These are phyloP conservation scores for Stichodactyla helianthus DNA, from an alignment of 64 coral and sea anemone genomes.

Conservation along the genomic window DNA sequence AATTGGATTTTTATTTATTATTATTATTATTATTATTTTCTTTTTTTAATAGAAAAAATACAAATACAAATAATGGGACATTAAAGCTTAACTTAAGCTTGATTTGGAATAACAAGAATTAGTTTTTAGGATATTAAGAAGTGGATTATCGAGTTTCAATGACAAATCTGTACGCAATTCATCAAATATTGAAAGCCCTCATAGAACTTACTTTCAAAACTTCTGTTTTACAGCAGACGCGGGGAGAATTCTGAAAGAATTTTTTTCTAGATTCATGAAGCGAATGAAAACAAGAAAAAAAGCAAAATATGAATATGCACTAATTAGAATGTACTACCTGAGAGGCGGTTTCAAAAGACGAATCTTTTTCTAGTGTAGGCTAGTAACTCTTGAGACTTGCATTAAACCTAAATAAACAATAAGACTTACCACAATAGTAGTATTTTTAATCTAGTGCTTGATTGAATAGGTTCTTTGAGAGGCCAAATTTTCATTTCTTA, in stretches of 20 bases:
- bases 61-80: neutral
- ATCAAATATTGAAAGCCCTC: neutral
- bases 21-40: neutral
- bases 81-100: neutral
- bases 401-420: slow-evolving; percentile 13
- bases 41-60: neutral
- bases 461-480: slow-evolving; percentile 12
- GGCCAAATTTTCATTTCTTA: slow-evolving; percentile 6
- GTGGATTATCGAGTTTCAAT: slow-evolving; percentile 1
- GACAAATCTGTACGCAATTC: neutral
- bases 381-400: neutral
- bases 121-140: neutral
- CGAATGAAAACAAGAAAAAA: neutral
- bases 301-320: neutral
- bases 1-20: no score
- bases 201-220: neutral
- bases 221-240: neutral
- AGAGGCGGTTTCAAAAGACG: neutral
- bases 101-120: neutral
- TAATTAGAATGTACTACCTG: neutral
- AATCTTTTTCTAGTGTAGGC: neutral
- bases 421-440: slow-evolving; percentile 1
- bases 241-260: neutral
- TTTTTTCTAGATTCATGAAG: neutral
- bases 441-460: slow-evolving; percentile 9